phyloP scores from a whole-genome alignment of 2,888 invertebrate species.

The Linnaemya vulpina region DNA sequence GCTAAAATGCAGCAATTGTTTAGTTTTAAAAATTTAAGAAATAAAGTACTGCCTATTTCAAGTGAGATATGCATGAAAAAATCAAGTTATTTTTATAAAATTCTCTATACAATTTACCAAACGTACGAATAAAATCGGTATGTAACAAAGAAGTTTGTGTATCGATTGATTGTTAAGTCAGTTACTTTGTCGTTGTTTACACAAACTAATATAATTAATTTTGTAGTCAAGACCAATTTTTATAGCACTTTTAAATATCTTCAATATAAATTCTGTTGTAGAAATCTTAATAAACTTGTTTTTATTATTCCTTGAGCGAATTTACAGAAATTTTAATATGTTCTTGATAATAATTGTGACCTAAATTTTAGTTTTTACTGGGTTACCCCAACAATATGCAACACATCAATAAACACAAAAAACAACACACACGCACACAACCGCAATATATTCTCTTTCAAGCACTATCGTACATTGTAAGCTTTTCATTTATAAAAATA shows the following conservation, averaged over 20 bases:
- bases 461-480: constrained; percentile 13
- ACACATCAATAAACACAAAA: constrained; percentile 31
- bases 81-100: not conserved
- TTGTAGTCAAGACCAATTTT: not conserved
- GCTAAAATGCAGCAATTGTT: not conserved
- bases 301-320: not conserved
- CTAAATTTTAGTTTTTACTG: constrained; percentile 67
- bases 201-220: not conserved
- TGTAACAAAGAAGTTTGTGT: not conserved
- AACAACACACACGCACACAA: constrained; percentile 33
- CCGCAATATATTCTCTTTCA: not conserved
- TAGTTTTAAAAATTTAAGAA: no score
- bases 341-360: constrained; percentile 55
- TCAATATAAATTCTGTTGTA: not conserved
- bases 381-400: constrained; percentile 54
- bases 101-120: not conserved
- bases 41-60: not conserved
- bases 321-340: constrained; percentile 7
- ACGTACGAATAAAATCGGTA: not conserved
- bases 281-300: not conserved
- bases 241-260: not conserved
- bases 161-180: not conserved
- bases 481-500: constrained; percentile 57
- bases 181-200: not conserved
- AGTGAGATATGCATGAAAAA: not conserved